A percentile compares a stretch with the other conserved stretches of the same genome.
Evolutionary conservation across 2,113 vertebrate species (phyloP).

Genomic region (Aptenodytes patagonicus): DNA sequence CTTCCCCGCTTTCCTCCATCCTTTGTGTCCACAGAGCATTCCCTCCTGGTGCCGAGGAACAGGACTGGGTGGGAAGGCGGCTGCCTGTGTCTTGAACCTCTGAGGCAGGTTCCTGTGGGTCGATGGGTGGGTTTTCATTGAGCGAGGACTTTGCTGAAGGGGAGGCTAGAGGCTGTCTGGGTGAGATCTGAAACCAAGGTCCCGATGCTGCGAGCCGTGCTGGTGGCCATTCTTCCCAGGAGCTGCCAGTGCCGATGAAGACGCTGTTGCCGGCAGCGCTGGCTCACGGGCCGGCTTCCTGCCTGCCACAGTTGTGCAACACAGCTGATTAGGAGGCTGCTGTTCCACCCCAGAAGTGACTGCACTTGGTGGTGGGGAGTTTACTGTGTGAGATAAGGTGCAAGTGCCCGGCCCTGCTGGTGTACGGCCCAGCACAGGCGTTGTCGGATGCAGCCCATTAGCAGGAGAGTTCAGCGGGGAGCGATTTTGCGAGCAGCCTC

Average conservation of each 20-base stretch:
- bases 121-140: not conserved
- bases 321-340: not conserved
- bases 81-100: not conserved
- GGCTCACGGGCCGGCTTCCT: not conserved
- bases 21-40: not conserved
- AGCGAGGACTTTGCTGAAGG: not conserved
- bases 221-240: accelerated
- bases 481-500: not conserved
- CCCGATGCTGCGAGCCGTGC: accelerated
- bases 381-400: not conserved
- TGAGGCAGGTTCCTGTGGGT: not conserved
- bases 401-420: not conserved
- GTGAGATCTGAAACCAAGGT: not conserved
- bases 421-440: not conserved
- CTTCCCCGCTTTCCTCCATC: not conserved
- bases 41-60: accelerated
- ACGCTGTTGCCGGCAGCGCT: not conserved
- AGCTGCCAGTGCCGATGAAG: not conserved
- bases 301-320: not conserved
- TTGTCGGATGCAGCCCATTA: not conserved
- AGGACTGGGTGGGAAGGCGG: accelerated
- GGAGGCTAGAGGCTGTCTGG: not conserved
- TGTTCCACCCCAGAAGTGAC: not conserved
- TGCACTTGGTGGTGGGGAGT: not conserved
- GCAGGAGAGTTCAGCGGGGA: not conserved